Conservation (phyloP, 2,888 invertebrate species). For the Scaptomyza polygonia region DNA sequence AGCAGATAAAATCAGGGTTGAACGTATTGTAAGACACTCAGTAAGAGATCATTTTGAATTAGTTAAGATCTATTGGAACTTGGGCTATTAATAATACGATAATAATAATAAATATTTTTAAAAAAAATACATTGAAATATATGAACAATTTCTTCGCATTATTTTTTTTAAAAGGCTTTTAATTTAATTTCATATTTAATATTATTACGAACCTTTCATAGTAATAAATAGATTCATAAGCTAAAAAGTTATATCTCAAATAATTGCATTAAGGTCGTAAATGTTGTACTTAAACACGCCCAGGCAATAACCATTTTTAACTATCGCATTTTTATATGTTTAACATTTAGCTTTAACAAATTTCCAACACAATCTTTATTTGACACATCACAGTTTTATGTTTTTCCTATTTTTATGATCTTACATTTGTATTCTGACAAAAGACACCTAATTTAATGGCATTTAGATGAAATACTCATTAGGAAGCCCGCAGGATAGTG, state of each 20-base stretch:
- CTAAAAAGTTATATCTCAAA: background rate
- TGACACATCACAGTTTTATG: constrained; percentile 16
- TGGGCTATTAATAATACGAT: no score
- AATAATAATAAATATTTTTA: no score
- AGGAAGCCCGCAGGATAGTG: constrained; percentile 64
- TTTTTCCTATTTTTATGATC: constrained; percentile 15
- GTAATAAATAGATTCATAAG: no score
- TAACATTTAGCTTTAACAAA: background rate
- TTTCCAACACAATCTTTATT: background rate
- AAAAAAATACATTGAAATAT: no score
- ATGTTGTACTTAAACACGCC: background rate
- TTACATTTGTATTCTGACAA: constrained; percentile 8
- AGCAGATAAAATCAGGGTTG: background rate
- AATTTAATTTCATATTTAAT: no score
- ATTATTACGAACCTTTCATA: no score
- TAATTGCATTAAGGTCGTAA: background rate
- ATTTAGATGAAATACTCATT: constrained; percentile 37
- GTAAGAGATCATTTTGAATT: background rate
- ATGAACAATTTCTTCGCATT: no score
- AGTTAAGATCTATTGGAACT: background rate
- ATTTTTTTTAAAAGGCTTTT: no score
- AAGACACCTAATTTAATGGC: constrained; percentile 28
- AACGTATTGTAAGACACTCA: background rate
- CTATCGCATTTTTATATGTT: background rate
- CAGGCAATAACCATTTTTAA: background rate